Evolutionary conservation across 2,888 invertebrate genomes (phyloP).

Genomic region (Cantharis flavilabris): DNA sequence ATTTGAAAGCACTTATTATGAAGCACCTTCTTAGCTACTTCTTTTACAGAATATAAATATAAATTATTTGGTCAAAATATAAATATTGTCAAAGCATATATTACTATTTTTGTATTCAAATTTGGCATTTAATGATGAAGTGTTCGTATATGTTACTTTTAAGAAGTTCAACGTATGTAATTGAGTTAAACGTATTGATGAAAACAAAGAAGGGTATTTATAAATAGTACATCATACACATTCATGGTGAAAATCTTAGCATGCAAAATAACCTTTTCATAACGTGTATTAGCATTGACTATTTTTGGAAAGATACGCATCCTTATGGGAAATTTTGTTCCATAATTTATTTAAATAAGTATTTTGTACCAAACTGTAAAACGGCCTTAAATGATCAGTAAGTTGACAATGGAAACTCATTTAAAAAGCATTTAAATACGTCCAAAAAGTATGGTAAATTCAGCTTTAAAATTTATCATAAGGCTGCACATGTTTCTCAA

Average conservation of each 20-base stretch:
- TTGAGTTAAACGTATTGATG: background rate
- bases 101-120: slow-evolving; percentile 10
- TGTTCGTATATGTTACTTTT: background rate
- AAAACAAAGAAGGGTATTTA: background rate
- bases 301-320: background rate
- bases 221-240: background rate
- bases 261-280: background rate
- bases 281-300: background rate
- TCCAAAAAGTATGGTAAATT: background rate
- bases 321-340: background rate
- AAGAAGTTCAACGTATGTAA: background rate
- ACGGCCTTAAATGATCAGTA: too few species aligned
- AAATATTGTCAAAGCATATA: slow-evolving; percentile 4
- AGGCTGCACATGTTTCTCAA: background rate
- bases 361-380: too few species aligned
- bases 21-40: slow-evolving; percentile 1
- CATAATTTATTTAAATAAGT: too few species aligned
- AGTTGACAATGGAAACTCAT: too few species aligned
- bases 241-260: background rate
- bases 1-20: slow-evolving; percentile 3
- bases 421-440: background rate
- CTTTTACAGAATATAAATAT: slow-evolving; percentile 1
- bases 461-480: background rate
- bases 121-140: background rate
- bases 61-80: background rate